These are phyloP conservation scores for Equus quagga DNA, from an alignment of 2,113 vertebrate species.

Conservation along the genomic window DNA sequence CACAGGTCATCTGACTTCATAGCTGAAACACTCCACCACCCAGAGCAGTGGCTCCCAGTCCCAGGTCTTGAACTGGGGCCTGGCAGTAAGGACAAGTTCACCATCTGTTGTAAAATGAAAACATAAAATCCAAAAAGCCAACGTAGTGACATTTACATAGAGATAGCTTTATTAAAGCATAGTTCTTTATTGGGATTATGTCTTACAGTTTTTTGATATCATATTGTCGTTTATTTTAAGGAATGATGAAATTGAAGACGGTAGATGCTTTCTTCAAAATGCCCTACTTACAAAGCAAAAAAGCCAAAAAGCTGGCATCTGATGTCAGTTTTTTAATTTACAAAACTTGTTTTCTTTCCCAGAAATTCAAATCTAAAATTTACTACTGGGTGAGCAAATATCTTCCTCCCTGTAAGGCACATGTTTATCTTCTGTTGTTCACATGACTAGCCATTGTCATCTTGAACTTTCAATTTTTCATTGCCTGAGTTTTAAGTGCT, in stretches of 20 bases:
- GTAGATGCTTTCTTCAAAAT: not conserved
- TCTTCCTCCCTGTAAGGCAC: not conserved
- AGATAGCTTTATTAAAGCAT: not conserved
- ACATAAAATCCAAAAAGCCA: not conserved
- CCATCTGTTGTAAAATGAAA: not conserved
- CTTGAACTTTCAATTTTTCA: not conserved
- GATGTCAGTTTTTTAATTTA: not conserved
- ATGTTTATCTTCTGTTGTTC: not conserved
- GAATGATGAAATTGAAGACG: not conserved
- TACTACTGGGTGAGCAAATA: not conserved
- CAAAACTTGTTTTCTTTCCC: conserved; percentile 32
- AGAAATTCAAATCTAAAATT: conserved; percentile 55
- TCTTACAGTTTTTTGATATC: not conserved
- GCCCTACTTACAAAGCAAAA: not conserved
- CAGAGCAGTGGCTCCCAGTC: not conserved
- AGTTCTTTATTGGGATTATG: not conserved
- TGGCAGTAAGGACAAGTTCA: not conserved
- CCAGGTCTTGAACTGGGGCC: not conserved
- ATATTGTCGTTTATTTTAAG: conserved; percentile 25
- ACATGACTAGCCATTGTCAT: not conserved
- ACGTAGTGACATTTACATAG: not conserved
- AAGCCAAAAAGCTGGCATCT: not conserved
- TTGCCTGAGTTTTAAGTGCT: conserved; percentile 17
- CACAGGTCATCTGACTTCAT: not conserved
- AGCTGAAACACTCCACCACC: not conserved